Evolutionary conservation across 2,888 invertebrate species (phyloP).

Genomic region (Noctua janthina): DNA sequence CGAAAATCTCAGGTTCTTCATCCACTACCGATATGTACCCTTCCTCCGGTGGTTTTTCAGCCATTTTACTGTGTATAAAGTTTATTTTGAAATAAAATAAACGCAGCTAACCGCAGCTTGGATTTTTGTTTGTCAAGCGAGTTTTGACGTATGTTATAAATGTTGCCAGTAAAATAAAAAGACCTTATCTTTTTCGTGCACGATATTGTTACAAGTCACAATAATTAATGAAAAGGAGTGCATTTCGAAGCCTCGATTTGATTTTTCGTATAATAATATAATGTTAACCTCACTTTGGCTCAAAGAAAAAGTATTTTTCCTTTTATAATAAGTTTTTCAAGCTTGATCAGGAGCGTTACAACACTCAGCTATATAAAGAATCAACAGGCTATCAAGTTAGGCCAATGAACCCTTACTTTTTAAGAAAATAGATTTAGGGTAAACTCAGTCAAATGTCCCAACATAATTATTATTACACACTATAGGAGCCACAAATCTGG

Average conservation of each 20-base stretch:
- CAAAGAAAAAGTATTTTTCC: no score
- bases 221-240: neutral
- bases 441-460: neutral
- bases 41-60: constrained; percentile 87
- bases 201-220: constrained; percentile 1
- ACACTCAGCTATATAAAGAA: neutral
- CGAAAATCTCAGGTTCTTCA: constrained; percentile 87
- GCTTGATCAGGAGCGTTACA: neutral
- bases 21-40: constrained; percentile 88
- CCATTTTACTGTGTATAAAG: constrained; percentile 78
- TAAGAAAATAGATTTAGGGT: neutral
- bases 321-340: no score
- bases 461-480: neutral
- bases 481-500: neutral
- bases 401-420: neutral
- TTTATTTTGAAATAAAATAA: constrained; percentile 78
- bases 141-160: constrained; percentile 63
- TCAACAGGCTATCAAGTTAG: neutral
- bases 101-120: constrained; percentile 76
- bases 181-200: neutral
- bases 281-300: no score
- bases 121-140: constrained; percentile 71
- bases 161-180: constrained; percentile 29
- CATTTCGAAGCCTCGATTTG: no score
- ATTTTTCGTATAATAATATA: no score